Percentiles rank a stretch among this genome's conserved stretches.
Conservation (phyloP, 1,140 invertebrate species). For the Cherax destructor region DNA sequence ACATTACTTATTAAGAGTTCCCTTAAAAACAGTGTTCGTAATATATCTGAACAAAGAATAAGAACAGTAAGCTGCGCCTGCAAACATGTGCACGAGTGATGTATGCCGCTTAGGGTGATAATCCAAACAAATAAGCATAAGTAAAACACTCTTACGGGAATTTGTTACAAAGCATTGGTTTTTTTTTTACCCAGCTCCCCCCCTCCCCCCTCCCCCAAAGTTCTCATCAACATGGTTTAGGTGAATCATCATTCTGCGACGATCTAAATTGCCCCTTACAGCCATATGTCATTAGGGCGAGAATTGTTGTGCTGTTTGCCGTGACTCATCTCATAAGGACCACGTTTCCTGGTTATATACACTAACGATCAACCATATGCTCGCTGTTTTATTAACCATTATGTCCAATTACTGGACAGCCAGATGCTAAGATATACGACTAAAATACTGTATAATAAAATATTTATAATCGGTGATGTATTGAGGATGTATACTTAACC, state of each 20-base stretch:
- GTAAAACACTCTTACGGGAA: neutral
- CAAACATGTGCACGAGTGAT: too few relatives aligned
- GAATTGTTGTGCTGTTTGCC: neutral
- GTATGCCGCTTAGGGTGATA: neutral
- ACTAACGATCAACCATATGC: slow-evolving; percentile 26
- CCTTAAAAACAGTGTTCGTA: too few relatives aligned
- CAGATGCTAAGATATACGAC: slow-evolving; percentile 6
- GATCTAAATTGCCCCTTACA: slow-evolving; percentile 1
- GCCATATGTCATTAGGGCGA: neutral
- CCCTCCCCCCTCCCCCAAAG: too few relatives aligned
- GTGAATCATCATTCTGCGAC: neutral
- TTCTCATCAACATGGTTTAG: neutral
- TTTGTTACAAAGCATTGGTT: neutral
- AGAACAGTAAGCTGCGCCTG: too few relatives aligned
- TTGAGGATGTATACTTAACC: neutral
- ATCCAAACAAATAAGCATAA: neutral
- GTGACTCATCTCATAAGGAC: slow-evolving; percentile 32
- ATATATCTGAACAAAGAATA: too few relatives aligned
- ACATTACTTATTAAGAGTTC: too few relatives aligned
- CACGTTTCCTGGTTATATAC: neutral
- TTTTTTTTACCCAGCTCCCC: neutral
- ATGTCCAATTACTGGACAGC: slow-evolving; percentile 28
- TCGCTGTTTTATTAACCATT: slow-evolving; percentile 28
- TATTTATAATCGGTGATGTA: neutral
- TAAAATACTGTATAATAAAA: neutral